Evolutionary conservation across 2,888 invertebrate species (phyloP).

Genomic region (Idaea biselata): DNA sequence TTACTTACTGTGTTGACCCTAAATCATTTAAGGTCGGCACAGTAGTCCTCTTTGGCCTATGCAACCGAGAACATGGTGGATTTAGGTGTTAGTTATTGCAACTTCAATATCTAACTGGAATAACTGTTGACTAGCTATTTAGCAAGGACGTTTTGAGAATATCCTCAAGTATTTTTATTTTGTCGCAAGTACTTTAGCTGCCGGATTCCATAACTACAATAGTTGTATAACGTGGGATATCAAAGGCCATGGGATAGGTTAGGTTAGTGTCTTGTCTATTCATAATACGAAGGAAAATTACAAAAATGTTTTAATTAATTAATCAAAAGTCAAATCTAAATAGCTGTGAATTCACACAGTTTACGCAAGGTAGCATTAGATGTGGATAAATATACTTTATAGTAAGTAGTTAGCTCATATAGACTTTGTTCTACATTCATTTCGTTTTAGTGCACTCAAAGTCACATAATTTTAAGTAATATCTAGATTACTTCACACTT

Average conservation of each 20-base stretch:
- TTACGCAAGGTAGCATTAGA: constrained; percentile 18
- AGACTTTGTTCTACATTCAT: constrained; percentile 25
- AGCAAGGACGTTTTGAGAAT: not conserved
- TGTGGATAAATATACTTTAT: constrained; percentile 22
- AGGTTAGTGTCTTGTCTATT: constrained; percentile 4
- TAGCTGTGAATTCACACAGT: constrained; percentile 26
- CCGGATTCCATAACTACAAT: constrained; percentile 3
- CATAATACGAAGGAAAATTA: constrained; percentile 20
- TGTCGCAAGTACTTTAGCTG: not conserved
- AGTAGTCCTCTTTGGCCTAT: too few species aligned
- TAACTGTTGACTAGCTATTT: not conserved
- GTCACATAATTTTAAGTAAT: constrained; percentile 25
- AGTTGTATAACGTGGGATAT: constrained; percentile 9
- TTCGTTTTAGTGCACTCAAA: constrained; percentile 22
- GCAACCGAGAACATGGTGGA: not conserved
- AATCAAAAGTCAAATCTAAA: constrained; percentile 22
- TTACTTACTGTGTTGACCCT: too few species aligned
- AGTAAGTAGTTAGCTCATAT: constrained; percentile 13
- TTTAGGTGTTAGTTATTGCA: not conserved
- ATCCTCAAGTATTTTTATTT: not conserved
- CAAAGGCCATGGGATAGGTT: constrained; percentile 23
- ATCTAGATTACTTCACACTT: constrained; percentile 10
- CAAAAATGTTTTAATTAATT: constrained; percentile 19
- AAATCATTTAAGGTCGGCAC: too few species aligned
- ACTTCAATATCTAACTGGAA: not conserved